These are phyloP conservation scores for Octodonta nipae DNA, from an alignment of 2,888 invertebrate genomes.

Conservation along the genomic window DNA sequence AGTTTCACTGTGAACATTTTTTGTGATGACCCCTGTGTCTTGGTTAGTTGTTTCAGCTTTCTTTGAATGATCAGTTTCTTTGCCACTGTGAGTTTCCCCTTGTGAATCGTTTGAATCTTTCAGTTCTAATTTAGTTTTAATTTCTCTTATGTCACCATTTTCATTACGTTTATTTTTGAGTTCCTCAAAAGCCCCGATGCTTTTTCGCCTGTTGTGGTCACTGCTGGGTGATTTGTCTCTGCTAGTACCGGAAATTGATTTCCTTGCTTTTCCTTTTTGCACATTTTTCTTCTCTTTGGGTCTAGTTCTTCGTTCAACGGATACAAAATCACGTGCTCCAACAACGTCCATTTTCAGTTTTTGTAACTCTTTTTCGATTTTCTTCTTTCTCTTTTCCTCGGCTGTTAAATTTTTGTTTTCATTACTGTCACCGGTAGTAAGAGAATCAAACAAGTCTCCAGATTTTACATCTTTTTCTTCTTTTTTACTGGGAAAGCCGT, in stretches of 20 bases:
- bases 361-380: constrained; percentile 17
- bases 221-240: neutral
- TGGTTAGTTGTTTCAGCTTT: neutral
- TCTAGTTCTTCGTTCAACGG: constrained; percentile 14
- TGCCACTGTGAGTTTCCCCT: neutral
- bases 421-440: constrained; percentile 4
- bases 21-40: too few relatives aligned
- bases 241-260: neutral
- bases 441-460: neutral
- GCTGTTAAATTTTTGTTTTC: constrained; percentile 13
- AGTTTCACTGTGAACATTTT: too few relatives aligned
- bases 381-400: constrained; percentile 14
- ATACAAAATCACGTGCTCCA: constrained; percentile 18
- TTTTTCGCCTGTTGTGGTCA: too few relatives aligned
- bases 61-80: neutral
- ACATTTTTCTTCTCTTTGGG: constrained; percentile 10
- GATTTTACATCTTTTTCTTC: neutral
- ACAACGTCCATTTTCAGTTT: constrained; percentile 21
- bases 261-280: too few relatives aligned
- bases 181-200: too few relatives aligned
- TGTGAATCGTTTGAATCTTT: too few relatives aligned
- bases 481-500: neutral
- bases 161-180: neutral
- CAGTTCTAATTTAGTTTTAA: too few relatives aligned
- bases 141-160: neutral